A percentile compares a stretch with the other conserved stretches of the same genome.
phyloP scores from a whole-genome alignment of 2,797 vertebrate species.

The Siniperca scherzeri region DNA sequence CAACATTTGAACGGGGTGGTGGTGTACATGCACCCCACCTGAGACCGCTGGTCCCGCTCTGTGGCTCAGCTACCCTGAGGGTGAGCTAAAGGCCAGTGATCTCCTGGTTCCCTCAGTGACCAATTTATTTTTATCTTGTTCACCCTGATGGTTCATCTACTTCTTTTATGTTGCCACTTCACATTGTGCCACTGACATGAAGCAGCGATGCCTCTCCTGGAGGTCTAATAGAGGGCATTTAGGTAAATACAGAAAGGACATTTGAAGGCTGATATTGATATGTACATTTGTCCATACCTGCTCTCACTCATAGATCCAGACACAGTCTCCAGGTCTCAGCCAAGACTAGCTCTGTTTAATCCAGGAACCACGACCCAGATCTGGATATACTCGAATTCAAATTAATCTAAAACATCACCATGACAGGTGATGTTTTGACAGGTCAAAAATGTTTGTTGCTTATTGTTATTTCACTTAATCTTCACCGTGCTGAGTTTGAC shows the following conservation, averaged over 20 bases:
- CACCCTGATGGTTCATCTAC: slow-evolving; percentile 48
- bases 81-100: slow-evolving; percentile 61
- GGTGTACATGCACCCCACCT: slow-evolving; percentile 55
- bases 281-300: not conserved
- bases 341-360: slow-evolving; percentile 26
- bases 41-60: slow-evolving; percentile 46
- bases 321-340: not conserved
- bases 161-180: slow-evolving; percentile 44
- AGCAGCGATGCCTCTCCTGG: slow-evolving; percentile 26
- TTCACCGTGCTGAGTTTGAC: not conserved
- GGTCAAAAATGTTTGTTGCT: not conserved
- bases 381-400: too few species aligned
- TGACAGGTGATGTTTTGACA: too few species aligned
- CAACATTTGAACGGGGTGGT: slow-evolving; percentile 57
- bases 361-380: slow-evolving; percentile 7
- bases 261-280: slow-evolving; percentile 28
- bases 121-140: slow-evolving; percentile 80
- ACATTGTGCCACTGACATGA: slow-evolving; percentile 36
- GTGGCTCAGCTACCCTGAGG: slow-evolving; percentile 62
- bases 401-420: too few species aligned
- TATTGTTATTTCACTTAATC: not conserved
- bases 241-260: slow-evolving; percentile 15
- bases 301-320: slow-evolving; percentile 2
- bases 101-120: slow-evolving; percentile 73
- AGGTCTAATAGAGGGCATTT: slow-evolving; percentile 33